A percentile compares a stretch with the other conserved stretches of the same genome.
phyloP scores from a whole-genome alignment of 2,113 vertebrate species.

The Corythornis vintsioides region DNA sequence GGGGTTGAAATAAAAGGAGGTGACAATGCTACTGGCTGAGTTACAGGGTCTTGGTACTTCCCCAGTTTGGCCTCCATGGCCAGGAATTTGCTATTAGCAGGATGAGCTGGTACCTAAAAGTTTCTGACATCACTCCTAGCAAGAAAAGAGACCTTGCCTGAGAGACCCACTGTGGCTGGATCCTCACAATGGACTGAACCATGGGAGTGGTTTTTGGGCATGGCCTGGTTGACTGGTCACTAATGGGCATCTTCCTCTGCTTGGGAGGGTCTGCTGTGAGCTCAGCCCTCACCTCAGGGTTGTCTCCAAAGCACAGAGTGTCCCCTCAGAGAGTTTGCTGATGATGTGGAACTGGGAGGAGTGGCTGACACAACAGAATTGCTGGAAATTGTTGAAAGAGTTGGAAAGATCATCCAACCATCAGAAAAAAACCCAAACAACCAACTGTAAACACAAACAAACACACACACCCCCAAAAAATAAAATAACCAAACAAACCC shows the following conservation, averaged over 20 bases:
- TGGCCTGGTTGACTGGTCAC: not conserved
- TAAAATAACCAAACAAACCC: too few species aligned
- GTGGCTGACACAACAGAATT: too few species aligned
- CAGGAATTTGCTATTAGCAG: not conserved
- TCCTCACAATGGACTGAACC: not conserved
- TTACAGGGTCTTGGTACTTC: not conserved
- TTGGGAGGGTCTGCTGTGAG: not conserved
- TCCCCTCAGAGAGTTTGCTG: too few species aligned
- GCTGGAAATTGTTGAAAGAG: too few species aligned
- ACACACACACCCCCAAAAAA: too few species aligned
- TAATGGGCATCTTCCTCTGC: not conserved
- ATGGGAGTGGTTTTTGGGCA: rapidly evolving
- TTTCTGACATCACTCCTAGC: not conserved
- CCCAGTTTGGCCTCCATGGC: not conserved
- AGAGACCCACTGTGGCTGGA: not conserved
- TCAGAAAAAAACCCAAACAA: too few species aligned
- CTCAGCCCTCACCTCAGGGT: not conserved
- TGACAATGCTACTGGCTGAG: not conserved
- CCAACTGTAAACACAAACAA: too few species aligned
- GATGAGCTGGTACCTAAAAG: not conserved
- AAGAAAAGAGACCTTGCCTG: not conserved
- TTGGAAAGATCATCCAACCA: too few species aligned
- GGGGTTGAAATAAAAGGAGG: not conserved
- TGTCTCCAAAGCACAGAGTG: too few species aligned
- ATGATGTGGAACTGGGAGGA: too few species aligned